These are phyloP conservation scores for Thereva nobilitata DNA, from an alignment of 2,888 invertebrate genomes.

Conservation along the genomic window DNA sequence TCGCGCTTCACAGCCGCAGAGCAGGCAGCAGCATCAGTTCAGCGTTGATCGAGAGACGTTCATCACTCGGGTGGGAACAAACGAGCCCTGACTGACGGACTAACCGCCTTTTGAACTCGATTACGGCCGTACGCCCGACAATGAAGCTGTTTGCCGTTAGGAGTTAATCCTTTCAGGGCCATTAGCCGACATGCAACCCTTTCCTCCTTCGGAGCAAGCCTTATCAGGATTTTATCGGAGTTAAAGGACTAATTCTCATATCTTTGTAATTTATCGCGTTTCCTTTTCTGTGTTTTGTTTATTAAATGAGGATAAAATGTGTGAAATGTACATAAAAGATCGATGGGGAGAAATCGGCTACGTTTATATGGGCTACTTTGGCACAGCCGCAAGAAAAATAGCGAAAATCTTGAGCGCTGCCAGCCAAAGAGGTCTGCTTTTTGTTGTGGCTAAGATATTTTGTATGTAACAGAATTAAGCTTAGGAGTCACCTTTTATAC, in stretches of 20 bases:
- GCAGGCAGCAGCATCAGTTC: not conserved
- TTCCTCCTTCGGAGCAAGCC: not conserved
- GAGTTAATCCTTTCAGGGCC: constrained; percentile 24
- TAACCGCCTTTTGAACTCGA: constrained; percentile 7
- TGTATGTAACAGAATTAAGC: too few species aligned
- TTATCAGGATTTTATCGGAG: constrained; percentile 27
- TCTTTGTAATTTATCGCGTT: constrained; percentile 28
- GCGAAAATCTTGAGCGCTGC: too few species aligned
- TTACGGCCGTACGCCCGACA: constrained; percentile 4
- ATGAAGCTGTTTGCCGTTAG: constrained; percentile 29
- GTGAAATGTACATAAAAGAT: constrained; percentile 26
- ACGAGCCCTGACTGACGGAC: not conserved
- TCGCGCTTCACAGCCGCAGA: not conserved
- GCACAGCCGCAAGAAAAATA: too few species aligned
- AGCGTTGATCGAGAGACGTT: not conserved
- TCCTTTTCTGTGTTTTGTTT: not conserved
- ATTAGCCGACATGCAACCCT: constrained; percentile 11
- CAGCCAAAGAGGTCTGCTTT: too few species aligned
- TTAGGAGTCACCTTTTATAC: too few species aligned
- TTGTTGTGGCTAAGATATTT: too few species aligned
- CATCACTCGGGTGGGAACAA: constrained; percentile 15
- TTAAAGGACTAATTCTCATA: constrained; percentile 23
- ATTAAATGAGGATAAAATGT: constrained; percentile 14
- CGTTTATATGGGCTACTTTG: too few species aligned
- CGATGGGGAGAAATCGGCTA: too few species aligned